These are phyloP conservation scores for Marcusenius ussheri DNA, from an alignment of 2,113 vertebrate genomes.

Conservation along the genomic window DNA sequence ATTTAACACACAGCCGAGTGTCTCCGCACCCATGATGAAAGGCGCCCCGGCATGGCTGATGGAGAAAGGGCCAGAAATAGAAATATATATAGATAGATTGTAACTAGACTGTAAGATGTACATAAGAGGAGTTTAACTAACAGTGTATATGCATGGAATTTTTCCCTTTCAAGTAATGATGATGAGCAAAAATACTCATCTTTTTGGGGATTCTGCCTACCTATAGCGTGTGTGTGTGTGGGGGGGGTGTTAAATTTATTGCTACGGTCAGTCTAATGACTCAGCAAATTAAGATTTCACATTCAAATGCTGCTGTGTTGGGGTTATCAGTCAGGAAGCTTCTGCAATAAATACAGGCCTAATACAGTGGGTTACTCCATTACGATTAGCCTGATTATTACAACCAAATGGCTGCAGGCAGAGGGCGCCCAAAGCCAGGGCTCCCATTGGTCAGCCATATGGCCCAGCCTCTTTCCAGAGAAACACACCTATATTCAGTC, in stretches of 20 bases:
- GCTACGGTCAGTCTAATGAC: constrained; percentile 45
- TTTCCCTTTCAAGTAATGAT: background rate
- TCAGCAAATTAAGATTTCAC: constrained; percentile 41
- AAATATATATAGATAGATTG: background rate
- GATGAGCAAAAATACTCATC: background rate
- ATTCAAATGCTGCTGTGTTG: constrained; percentile 55
- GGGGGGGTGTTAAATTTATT: constrained; percentile 15
- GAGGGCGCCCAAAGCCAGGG: background rate
- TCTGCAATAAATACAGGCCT: constrained; percentile 43
- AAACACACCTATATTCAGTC: background rate
- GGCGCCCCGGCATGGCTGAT: background rate
- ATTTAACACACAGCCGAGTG: background rate
- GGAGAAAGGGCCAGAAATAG: background rate
- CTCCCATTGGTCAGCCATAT: background rate
- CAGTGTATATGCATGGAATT: background rate
- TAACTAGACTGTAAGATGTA: background rate
- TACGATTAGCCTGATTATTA: constrained; percentile 59
- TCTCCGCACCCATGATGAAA: background rate
- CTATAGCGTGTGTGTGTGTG: no score
- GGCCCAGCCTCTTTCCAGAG: background rate
- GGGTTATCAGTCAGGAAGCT: constrained; percentile 56
- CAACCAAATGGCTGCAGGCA: constrained; percentile 20
- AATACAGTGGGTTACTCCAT: constrained; percentile 62
- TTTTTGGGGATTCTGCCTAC: background rate
- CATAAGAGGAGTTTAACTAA: background rate